Base-by-base conservation (phyloP, 1,140 invertebrate genomes). In the Stegodyphus dumicola region DNA sequence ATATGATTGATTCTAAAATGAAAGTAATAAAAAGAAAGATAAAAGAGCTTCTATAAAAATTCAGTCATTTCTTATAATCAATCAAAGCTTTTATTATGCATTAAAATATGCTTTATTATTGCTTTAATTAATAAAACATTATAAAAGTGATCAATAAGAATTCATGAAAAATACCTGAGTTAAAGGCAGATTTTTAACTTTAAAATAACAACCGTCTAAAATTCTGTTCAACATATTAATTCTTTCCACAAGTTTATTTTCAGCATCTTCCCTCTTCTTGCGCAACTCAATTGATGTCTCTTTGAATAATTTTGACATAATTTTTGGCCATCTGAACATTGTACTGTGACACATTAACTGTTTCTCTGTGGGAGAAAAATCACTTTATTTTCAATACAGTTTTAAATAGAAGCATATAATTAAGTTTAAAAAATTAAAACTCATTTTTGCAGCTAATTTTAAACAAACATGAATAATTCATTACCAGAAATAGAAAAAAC, bases 291-390 rank as follows among this genome's bases (percentile, higher is more conserved):
- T 49, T 71, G 70, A 66, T 6, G 80, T 83, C 13, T 54, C 71
- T 75, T 75, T 83, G 67, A 83, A 83, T 7, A 83, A 48, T 53
- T 75, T 75, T 66, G 6, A 48, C 80, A 83, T 83, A 15, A 13
- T 66, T 65, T 74, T 83, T 53, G 70, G 80, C 80, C 80, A 83
- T 54, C 60, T 75, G n/a, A 83, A 7, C 80, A 83, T 83, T 7
- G 70, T 75, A 17, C 80, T 83, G n/a, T 83, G 80, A 15, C 80
- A 66, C 51, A 66, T 67, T 15, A 83, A 54, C 6, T 83, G 71
- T 48, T 66, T 83, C 33, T 83, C 80, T 83, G 13, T 33, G 33
- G 33, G 33, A 33, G 1, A 33, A 33, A 33, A 33, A 33, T 33
- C 33, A 33, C 33, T 33, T 33, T 33, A 33, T 33, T 33, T 33